Evolutionary conservation across 1,140 invertebrate genomes (phyloP), one percentile per base, ranked within the genome.

Genomic region (Drosophila malerkotliana): DNA sequence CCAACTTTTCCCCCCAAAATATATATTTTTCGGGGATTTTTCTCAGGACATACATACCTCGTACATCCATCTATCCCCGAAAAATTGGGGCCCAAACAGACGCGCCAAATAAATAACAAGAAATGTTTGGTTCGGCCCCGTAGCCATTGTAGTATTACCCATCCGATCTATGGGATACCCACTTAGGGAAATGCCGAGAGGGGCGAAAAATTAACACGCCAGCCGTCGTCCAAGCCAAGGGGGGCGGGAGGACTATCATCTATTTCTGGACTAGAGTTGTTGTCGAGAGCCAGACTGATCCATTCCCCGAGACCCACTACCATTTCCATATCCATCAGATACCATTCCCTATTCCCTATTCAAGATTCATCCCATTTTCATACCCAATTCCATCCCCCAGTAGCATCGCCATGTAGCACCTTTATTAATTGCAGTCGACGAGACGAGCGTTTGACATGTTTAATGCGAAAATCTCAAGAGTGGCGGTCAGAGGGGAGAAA

Each of bases 401-500:
- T 52, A 49, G 30, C 77, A 64, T 61, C 55, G 34, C 67, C 77
- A 80, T 84, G 80, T 84, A 66, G 83, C 83, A 88, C 83, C 83
- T 88, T 83, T 88, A 88, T 88, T 88, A 88, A 88, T 88, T 88
- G 83, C 84, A 83, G 83, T 28, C 83, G 79, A 87, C 76, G 82
- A 85, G 82, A 82, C 83, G 83, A 82, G 71, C 78, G 53, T 82
- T 87, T 87, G 82, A 87, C 82, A 87, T 88, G 83, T 87, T 87
- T 88, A 87, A 87, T 87, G 82, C 82, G 83, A 87, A 87, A 87
- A 85, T 67, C 44, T 56, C 44, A 2, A 21, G 54, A 34, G 44
- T 8, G 10, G 45, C 18, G 30, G 41, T 24, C 21, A 37, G 28
- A 44, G 26, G 39, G 24, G 41, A 10, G 44, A 26, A 30, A 10